Evolutionary conservation across 2,888 invertebrate genomes (phyloP), one percentile per base, ranked within the genome.

Genomic region (Drosophila ezoana): DNA sequence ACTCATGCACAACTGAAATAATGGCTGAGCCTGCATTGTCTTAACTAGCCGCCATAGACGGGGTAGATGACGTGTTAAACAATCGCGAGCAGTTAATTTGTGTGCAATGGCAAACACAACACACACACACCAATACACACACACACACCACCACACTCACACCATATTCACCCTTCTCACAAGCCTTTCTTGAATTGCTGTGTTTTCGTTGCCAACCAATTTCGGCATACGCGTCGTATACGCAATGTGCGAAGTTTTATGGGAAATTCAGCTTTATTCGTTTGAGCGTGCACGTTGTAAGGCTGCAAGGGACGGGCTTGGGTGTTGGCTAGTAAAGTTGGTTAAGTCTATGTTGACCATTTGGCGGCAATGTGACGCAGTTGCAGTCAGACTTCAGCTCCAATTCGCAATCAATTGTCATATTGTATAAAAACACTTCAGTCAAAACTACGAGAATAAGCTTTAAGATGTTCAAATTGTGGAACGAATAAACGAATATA

Each of bases 81-180:
- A 87, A 84, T 82, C 79, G 81, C 79, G 69, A 53, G 65, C 58
- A 75, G 87, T 81, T 81, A 78, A 82, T 87, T 87, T 81, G 77
- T 73, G 72, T 65, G 67, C 65, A 53, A 35, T 66, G 61, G 40
- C 65, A 76, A 47, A 72, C 43, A 61, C 44, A 28, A 51, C 44
- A 58, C 56, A 58, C 41, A 37, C 37, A 37, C 35, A 51, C 43
- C 44, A 28, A 51, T 41, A 58, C 56, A 58, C 41, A 37, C 37
- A 37, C 35, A 51, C 43, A 11, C 11, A 1, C 16, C 20, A 20
- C 20, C 4, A 14, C 28, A 14, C 33, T 4, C 16, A 20, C 35
- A 13, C 37, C 6, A 4, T 40, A 16, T 40, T 35, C 9, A 9
- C 28, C 4, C 9, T 8, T 6, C 16, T 9, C 48, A 18, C 23